Evolutionary conservation across 2,113 vertebrate species (phyloP).

Genomic region (Tragelaphus buxtoni): DNA sequence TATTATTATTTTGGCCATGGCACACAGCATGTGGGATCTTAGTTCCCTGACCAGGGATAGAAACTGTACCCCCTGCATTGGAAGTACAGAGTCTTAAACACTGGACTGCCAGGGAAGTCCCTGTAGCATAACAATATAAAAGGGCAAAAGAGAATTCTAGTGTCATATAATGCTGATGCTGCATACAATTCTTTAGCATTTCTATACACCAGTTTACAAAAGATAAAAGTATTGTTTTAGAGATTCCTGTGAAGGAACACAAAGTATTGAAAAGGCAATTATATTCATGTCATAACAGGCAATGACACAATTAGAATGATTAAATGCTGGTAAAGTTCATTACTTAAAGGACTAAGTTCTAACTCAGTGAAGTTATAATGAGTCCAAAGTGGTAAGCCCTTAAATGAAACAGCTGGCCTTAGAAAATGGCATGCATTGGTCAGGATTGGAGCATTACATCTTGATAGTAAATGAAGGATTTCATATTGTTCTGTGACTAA

Average conservation of each 20-base stretch:
- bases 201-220: background rate
- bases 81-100: background rate
- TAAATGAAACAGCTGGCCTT: background rate
- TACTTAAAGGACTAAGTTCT: background rate
- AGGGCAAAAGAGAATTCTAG: background rate
- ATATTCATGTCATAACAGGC: background rate
- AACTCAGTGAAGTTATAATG: slow-evolving; percentile 23
- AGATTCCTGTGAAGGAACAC: background rate
- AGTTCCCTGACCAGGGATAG: background rate
- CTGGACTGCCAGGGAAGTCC: background rate
- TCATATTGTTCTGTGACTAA: background rate
- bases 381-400: background rate
- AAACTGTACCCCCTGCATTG: background rate
- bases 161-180: background rate
- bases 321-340: background rate
- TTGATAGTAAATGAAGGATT: background rate
- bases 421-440: background rate
- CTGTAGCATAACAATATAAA: background rate
- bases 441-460: background rate
- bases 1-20: background rate
- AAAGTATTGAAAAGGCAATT: slow-evolving; percentile 8
- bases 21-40: background rate
- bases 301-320: background rate
- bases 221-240: background rate
- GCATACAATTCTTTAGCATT: background rate